Percentiles rank a stretch among this genome's conserved stretches.
phyloP scores from a whole-genome alignment of 2,113 vertebrate genomes.

The Dasyprocta punctata region DNA sequence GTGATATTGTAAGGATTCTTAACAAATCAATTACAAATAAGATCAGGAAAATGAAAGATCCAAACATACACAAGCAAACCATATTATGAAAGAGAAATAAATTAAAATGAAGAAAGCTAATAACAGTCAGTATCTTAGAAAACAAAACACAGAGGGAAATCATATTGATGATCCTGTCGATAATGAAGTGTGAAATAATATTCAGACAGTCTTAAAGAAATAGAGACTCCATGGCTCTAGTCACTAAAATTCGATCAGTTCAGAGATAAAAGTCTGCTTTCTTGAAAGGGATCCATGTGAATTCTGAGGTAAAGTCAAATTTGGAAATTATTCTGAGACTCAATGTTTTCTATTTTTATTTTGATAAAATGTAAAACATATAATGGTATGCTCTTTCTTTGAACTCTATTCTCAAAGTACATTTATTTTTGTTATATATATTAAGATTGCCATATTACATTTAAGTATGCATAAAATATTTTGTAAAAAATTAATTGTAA shows the following conservation, averaged over 20 bases:
- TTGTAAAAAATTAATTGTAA: background rate
- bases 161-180: background rate
- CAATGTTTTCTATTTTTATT: constrained; percentile 14
- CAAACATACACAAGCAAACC: background rate
- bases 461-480: background rate
- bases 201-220: background rate
- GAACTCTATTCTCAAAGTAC: background rate
- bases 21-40: background rate
- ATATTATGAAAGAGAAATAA: background rate
- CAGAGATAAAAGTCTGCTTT: background rate
- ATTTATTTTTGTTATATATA: background rate
- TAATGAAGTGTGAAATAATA: background rate
- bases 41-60: background rate
- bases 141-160: background rate
- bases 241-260: background rate
- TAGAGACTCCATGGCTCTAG: background rate
- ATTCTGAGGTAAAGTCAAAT: background rate
- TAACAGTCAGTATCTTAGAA: background rate
- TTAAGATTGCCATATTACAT: background rate
- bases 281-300: background rate
- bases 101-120: background rate
- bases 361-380: background rate
- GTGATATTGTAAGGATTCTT: background rate
- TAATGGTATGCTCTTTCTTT: background rate
- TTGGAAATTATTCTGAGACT: background rate